Base-by-base conservation (phyloP, 2,888 invertebrate species). In the Dasypolia templi region DNA sequence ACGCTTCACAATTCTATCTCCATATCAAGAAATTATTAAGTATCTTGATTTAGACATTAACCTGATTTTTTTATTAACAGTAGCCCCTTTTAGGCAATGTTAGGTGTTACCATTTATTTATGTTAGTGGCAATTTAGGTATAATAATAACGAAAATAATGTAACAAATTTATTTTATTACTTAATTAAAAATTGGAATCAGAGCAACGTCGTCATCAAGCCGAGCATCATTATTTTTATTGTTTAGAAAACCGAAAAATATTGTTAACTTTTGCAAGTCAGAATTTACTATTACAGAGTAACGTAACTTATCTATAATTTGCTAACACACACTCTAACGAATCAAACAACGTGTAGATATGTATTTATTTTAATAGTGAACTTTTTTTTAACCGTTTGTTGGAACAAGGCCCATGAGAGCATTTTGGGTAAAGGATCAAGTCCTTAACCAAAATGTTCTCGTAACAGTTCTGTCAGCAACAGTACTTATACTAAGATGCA, bases 401-500 rank as follows among this genome's bases (percentile, higher is more conserved):
- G 22, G 1, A 11, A n/a, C 11, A 51, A n/a, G 11, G 11, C 11
- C n/a, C 3, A 22, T n/a, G n/a, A 49, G 49, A n/a, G 3, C n/a
- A 49, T 49, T 49, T 49, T 49, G 44, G 44, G 44, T 44, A 22
- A 22, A 49, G 9, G 49, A 49, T n/a, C 49, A 49, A 49, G 11
- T 3, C 9, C 55, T 56, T 19, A 22, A 32, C 0, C 22, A 29
- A 35, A 62, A 74, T n/a, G 1, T 9, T 0, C 12, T 32, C 9
- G 11, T 39, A 72, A 70, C 81, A 86, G 75, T 90, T 92, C 65
- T 89, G 76, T 69, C 0, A 5, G 0, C 39, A 79, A 74, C 66
- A 91, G 89, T 91, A 61, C 77, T 49, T 29, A 74, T 35, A 70
- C 66, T 72, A 84, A 88, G 87, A 87, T 90, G 90, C 92, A 93